Base-by-base conservation (phyloP, 1,140 invertebrate species). In the Cataglyphis hispanica region DNA sequence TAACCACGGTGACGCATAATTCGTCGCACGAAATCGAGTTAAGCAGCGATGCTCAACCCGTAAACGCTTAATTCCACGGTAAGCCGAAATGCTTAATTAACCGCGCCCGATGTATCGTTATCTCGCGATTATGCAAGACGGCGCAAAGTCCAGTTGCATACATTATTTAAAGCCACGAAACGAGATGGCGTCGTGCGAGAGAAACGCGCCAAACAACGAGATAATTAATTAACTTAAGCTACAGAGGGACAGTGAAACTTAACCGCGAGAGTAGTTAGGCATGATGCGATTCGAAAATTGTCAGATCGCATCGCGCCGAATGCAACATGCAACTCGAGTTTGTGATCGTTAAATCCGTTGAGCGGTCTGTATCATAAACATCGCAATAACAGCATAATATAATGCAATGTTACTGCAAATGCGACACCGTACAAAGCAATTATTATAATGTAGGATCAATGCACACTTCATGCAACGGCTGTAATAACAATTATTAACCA, bases 151-250 rank as follows among this genome's bases (percentile, higher is more conserved):
- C 72, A 46, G 46, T 83, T 43, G 74, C 60, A 75, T 76, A 85
- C 86, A 81, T 85, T 90, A 90, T 90, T 90, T 70, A 77, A 53
- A 31, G 11, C 34, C 16, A 37, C 61, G 25, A 31, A n/a, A 46
- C 34, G 34, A 63, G 64, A 81, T 46, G 16, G 34, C 25, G 37
- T 40, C 46, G 34, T 7, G 53, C 25, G 77, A 22, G 56, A 60
- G 43, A 61, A 40, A 69, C 16, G n/a, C 46, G 63, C 66, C 81
- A 37, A 87, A 89, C 78, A 90, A 86, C 66, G 74, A 64, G 64
- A 89, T 87, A 81, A 90, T 87, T 90, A 87, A 85, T 90, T 90
- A 90, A 85, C 76, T 69, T 8, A 31, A 43, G 7, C 40, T 37
- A 16, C 61, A 10, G 67, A 67, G 78, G 34, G 61, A 76, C 66